Conservation (phyloP, 2,797 vertebrate species). For the Moxostoma hubbsi region DNA sequence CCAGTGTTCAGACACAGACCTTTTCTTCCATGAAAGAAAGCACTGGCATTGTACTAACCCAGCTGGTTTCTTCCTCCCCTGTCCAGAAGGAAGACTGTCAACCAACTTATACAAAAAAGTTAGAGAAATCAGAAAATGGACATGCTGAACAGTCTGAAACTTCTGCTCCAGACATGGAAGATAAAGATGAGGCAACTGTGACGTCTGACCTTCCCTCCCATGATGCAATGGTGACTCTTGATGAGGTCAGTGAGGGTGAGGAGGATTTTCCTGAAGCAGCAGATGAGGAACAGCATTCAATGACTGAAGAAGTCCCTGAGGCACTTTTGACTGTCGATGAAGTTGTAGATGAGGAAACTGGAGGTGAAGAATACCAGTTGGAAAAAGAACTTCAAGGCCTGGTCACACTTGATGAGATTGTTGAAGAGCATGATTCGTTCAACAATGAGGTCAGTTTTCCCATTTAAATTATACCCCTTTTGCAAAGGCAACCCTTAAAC, state of each 20-base stretch:
- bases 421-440: constrained; percentile 67
- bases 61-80: constrained; percentile 11
- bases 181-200: background rate
- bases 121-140: background rate
- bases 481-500: no score
- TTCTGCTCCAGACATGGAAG: background rate
- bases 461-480: background rate
- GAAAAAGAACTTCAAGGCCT: constrained; percentile 75
- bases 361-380: constrained; percentile 58
- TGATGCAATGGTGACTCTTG: constrained; percentile 69
- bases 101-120: background rate
- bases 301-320: constrained; percentile 67
- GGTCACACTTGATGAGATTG: constrained; percentile 81
- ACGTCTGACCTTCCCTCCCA: constrained; percentile 39
- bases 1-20: background rate
- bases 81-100: background rate
- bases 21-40: background rate
- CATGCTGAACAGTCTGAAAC: background rate
- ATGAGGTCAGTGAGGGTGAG: constrained; percentile 73
- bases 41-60: background rate
- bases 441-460: constrained; percentile 68
- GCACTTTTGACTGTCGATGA: constrained; percentile 87
- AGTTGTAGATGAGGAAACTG: constrained; percentile 80
- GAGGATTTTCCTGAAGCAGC: constrained; percentile 51
- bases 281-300: constrained; percentile 34